Conservation (phyloP, 2,797 vertebrate species). For the Ispidina picta region DNA sequence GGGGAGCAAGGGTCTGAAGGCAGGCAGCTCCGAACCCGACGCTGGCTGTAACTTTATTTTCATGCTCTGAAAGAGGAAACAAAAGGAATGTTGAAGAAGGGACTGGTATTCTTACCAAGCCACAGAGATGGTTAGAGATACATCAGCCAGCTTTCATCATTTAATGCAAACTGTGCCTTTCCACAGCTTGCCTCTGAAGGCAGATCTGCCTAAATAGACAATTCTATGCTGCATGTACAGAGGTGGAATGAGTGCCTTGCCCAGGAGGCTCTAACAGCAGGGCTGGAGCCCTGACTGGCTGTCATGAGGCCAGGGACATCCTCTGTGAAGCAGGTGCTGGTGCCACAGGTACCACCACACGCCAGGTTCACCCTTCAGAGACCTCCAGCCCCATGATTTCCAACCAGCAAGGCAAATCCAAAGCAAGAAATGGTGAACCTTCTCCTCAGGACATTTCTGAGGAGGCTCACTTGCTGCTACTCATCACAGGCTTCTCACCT, state of each 20-base stretch:
- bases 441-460: neutral
- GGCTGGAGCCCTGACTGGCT: neutral
- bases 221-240: accelerated
- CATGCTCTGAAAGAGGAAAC: conserved; percentile 78
- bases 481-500: conserved; percentile 75
- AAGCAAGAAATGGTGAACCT: neutral
- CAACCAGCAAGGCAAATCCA: neutral
- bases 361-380: neutral
- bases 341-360: neutral
- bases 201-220: neutral
- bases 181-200: neutral
- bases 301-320: neutral
- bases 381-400: neutral
- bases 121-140: neutral
- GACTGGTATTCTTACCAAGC: neutral
- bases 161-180: neutral
- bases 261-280: neutral
- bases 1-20: conserved; percentile 86
- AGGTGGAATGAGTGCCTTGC: neutral
- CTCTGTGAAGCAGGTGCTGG: neutral
- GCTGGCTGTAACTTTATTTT: conserved; percentile 86
- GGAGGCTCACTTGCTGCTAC: neutral
- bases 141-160: neutral
- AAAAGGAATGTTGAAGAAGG: neutral
- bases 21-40: conserved; percentile 80